These are phyloP conservation scores for Drosophila paranaensis DNA, from an alignment of 2,888 invertebrate species.

Conservation along the genomic window DNA sequence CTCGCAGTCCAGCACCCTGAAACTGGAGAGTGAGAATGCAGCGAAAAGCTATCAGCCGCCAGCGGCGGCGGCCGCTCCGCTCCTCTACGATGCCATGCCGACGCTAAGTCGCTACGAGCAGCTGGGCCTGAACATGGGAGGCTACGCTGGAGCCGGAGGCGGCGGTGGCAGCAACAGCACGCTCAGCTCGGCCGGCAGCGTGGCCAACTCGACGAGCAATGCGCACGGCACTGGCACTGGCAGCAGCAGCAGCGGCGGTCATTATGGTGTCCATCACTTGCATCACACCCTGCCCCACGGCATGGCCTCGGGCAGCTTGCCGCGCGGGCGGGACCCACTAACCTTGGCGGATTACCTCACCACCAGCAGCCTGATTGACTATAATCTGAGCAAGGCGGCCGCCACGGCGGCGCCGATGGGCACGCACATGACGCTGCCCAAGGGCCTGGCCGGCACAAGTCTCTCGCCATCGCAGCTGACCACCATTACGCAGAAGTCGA, in stretches of 20 bases:
- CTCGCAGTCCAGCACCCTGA: constrained; percentile 84
- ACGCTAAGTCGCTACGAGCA: constrained; percentile 82
- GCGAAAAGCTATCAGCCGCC: constrained; percentile 78
- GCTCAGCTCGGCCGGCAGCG: constrained; percentile 50
- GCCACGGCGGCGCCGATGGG: constrained; percentile 54
- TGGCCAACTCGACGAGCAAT: constrained; percentile 61
- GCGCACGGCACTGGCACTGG: constrained; percentile 48
- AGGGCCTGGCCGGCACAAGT: constrained; percentile 68
- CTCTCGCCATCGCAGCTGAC: constrained; percentile 73
- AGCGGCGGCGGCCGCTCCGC: constrained; percentile 67
- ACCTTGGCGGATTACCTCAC: constrained; percentile 83
- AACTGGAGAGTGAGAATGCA: constrained; percentile 79
- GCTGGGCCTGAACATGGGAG: constrained; percentile 75
- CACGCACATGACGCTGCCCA: constrained; percentile 81
- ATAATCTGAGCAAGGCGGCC: constrained; percentile 82
- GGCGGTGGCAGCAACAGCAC: constrained; percentile 61
- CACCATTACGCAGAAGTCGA: constrained; percentile 83
- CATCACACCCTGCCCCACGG: constrained; percentile 81
- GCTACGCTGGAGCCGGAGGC: constrained; percentile 62
- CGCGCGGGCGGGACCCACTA: constrained; percentile 78
- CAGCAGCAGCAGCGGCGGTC: constrained; percentile 36
- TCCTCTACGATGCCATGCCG: constrained; percentile 83
- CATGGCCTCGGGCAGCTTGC: constrained; percentile 56
- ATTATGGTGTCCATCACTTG: constrained; percentile 63
- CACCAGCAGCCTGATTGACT: constrained; percentile 84